phyloP scores from a whole-genome alignment of 2,797 vertebrate genomes.

The Varecia variegata region DNA sequence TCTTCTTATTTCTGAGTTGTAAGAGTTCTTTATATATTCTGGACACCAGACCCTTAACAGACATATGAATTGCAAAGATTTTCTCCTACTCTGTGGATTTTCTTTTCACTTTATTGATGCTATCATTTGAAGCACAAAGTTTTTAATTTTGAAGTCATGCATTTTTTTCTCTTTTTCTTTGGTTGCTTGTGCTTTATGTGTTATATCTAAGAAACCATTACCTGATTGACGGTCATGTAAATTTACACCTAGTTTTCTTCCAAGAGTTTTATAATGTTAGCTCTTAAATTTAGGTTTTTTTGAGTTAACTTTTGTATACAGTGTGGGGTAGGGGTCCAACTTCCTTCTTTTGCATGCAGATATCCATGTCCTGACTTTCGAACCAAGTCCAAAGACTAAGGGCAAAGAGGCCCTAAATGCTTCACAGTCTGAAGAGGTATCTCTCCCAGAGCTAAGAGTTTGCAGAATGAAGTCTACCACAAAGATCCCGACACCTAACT shows the following conservation, averaged over 20 bases:
- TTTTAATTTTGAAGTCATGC: neutral
- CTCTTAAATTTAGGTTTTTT: neutral
- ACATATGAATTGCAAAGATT: neutral
- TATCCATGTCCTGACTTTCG: neutral
- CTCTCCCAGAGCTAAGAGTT: neutral
- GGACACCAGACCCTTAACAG: neutral
- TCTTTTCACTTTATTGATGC: neutral
- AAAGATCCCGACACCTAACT: neutral
- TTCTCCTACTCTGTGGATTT: neutral
- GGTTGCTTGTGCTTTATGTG: neutral
- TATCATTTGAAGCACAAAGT: neutral
- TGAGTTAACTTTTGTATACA: neutral
- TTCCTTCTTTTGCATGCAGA: neutral
- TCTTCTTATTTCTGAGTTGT: neutral
- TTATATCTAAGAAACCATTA: neutral
- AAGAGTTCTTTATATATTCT: neutral
- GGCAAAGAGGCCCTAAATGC: neutral
- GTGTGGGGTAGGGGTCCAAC: neutral
- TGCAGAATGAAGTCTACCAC: neutral
- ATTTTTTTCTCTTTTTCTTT: neutral
- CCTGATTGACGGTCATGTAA: neutral
- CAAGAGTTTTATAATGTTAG: neutral
- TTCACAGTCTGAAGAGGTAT: neutral
- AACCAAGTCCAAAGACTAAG: neutral
- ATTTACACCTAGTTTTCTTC: neutral